Evolutionary conservation across 2,888 invertebrate genomes (phyloP).

Genomic region (Creontiades dilutus): DNA sequence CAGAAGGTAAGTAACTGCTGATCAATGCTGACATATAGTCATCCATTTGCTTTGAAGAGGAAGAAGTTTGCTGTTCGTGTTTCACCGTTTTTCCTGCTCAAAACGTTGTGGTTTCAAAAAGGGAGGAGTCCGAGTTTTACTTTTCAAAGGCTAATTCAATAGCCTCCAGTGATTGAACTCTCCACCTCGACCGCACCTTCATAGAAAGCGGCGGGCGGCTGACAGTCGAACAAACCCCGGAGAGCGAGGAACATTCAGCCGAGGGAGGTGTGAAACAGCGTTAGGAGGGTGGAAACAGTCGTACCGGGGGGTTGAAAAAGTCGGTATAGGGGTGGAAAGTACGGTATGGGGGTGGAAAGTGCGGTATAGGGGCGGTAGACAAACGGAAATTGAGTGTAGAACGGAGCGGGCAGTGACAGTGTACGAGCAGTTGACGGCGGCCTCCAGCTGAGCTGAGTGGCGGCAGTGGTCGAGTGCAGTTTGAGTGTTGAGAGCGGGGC

Average conservation of each 20-base stretch:
- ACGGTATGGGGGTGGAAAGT: no score
- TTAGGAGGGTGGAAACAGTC: no score
- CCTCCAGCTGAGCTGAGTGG: neutral
- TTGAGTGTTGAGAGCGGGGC: neutral
- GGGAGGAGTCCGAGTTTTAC: neutral
- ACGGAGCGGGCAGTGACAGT: conserved; percentile 7
- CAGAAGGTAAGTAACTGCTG: no score
- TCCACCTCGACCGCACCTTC: neutral
- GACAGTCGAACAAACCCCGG: neutral
- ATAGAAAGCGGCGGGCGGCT: neutral
- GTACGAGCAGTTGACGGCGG: neutral
- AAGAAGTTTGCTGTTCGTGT: no score
- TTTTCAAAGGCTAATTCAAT: neutral
- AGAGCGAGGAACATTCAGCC: neutral
- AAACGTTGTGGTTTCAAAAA: no score
- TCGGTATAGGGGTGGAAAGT: no score
- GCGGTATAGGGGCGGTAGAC: neutral
- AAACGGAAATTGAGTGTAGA: neutral
- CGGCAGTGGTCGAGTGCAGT: conserved; percentile 35
- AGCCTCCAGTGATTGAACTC: neutral
- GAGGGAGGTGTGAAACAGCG: no score
- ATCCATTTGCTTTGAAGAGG: no score
- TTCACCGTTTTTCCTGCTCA: no score
- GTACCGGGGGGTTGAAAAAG: no score
- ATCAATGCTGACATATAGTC: no score